Percentiles rank a stretch among this genome's conserved stretches.
These are phyloP conservation scores for Squalus acanthias DNA, from an alignment of 2,797 vertebrate species.

Conservation along the genomic window DNA sequence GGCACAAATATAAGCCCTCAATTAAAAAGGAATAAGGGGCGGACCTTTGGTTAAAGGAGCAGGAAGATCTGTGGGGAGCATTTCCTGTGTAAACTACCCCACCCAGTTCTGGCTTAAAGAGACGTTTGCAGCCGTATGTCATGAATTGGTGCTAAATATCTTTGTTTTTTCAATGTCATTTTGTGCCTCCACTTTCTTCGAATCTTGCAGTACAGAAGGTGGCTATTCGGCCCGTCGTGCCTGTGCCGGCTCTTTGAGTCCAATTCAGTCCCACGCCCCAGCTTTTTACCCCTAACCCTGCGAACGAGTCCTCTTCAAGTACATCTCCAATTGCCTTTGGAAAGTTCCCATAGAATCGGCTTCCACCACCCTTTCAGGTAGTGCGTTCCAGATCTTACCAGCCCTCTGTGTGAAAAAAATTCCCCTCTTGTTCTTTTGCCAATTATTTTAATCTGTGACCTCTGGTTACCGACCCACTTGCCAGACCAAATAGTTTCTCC, in stretches of 20 bases:
- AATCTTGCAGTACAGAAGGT: background rate
- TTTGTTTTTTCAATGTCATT: too few relatives aligned
- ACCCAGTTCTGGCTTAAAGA: background rate
- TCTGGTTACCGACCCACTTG: background rate
- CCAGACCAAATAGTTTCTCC: background rate
- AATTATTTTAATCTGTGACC: background rate
- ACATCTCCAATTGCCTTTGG: background rate
- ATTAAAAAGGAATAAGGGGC: background rate
- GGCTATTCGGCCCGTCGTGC: background rate
- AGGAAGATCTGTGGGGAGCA: constrained; percentile 6
- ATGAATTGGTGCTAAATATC: too few relatives aligned
- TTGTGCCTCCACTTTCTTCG: background rate
- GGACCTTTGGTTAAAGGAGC: background rate
- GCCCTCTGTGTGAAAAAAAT: background rate
- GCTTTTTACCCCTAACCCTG: background rate
- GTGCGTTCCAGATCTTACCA: background rate
- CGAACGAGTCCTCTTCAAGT: background rate
- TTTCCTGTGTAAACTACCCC: background rate
- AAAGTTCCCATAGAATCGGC: background rate
- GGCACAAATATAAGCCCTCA: background rate
- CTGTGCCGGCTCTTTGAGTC: background rate
- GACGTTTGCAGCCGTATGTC: background rate
- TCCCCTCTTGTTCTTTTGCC: background rate
- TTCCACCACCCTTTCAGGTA: background rate
- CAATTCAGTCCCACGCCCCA: background rate